A percentile compares a stretch with the other conserved stretches of the same genome.
Conservation (phyloP, 2,888 invertebrate genomes). For the Rhingia rostrata region DNA sequence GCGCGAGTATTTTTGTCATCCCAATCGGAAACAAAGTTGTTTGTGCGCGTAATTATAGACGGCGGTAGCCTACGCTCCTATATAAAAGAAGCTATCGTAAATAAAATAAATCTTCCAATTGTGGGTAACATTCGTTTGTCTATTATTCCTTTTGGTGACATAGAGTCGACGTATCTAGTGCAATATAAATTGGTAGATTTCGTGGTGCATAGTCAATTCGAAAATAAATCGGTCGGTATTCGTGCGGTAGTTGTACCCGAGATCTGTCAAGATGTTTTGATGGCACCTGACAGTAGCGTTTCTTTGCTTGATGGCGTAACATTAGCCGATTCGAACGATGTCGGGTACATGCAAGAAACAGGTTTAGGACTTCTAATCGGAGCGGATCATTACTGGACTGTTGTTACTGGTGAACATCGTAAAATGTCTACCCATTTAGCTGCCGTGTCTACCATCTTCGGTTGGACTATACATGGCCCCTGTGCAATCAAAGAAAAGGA, state of each 20-base stretch:
- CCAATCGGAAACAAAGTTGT: not conserved
- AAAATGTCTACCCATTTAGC: too few relatives aligned
- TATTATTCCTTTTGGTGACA: constrained; percentile 12
- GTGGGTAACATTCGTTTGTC: not conserved
- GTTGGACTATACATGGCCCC: not conserved
- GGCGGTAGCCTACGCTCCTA: constrained; percentile 8
- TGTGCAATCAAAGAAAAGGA: not conserved
- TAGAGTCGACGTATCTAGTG: not conserved
- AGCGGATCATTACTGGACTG: too few relatives aligned
- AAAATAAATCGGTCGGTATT: not conserved
- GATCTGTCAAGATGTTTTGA: constrained; percentile 4
- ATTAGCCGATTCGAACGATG: too few relatives aligned
- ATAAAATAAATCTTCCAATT: not conserved
- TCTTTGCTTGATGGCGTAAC: too few relatives aligned
- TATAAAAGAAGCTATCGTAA: constrained; percentile 1
- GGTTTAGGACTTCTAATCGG: too few relatives aligned
- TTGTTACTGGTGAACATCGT: too few relatives aligned
- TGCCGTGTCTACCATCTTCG: not conserved
- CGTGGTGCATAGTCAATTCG: not conserved
- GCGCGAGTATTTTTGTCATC: not conserved
- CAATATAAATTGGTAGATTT: constrained; percentile 1
- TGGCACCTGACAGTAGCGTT: too few relatives aligned
- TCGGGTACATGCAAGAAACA: too few relatives aligned
- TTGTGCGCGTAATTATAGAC: constrained; percentile 14
- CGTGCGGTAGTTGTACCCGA: constrained; percentile 1